These are phyloP conservation scores for Chloroclysta siterata DNA, from an alignment of 2,888 invertebrate species.

Conservation along the genomic window DNA sequence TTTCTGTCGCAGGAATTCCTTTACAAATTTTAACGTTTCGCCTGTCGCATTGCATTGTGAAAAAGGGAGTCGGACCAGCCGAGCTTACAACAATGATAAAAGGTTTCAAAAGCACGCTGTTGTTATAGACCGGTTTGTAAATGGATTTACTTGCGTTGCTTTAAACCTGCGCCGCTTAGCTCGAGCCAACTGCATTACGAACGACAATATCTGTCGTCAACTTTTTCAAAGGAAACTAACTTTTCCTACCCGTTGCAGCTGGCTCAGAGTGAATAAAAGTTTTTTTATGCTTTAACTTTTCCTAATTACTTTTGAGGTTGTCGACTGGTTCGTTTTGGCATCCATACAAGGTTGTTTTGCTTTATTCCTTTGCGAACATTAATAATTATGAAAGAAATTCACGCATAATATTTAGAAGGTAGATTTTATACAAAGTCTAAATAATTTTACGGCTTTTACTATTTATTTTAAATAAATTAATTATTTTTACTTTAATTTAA, in stretches of 20 bases:
- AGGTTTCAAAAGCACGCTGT: conserved; percentile 53
- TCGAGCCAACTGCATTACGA: conserved; percentile 43
- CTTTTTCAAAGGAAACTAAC: conserved; percentile 39
- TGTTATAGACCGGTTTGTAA: conserved; percentile 53
- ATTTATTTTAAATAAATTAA: no score
- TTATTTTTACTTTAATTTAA: no score
- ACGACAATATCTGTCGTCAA: conserved; percentile 35
- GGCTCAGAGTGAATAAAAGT: conserved; percentile 35
- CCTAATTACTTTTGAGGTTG: conserved; percentile 38
- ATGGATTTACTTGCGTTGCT: conserved; percentile 57
- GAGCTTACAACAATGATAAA: conserved; percentile 46
- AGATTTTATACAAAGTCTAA: background rate
- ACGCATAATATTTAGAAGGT: background rate
- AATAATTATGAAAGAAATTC: no score
- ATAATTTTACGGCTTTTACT: no score
- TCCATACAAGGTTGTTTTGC: background rate
- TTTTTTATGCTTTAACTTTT: conserved; percentile 37
- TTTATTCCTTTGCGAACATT: background rate
- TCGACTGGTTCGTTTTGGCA: conserved; percentile 20
- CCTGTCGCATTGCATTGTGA: conserved; percentile 43
- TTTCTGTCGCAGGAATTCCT: conserved; percentile 39
- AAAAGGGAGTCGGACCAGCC: conserved; percentile 42
- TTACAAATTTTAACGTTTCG: conserved; percentile 41
- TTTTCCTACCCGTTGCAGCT: conserved; percentile 27
- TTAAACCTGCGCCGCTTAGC: conserved; percentile 48